Evolutionary conservation across 2,113 vertebrate species (phyloP).

Genomic region (Maccullochella peelii): DNA sequence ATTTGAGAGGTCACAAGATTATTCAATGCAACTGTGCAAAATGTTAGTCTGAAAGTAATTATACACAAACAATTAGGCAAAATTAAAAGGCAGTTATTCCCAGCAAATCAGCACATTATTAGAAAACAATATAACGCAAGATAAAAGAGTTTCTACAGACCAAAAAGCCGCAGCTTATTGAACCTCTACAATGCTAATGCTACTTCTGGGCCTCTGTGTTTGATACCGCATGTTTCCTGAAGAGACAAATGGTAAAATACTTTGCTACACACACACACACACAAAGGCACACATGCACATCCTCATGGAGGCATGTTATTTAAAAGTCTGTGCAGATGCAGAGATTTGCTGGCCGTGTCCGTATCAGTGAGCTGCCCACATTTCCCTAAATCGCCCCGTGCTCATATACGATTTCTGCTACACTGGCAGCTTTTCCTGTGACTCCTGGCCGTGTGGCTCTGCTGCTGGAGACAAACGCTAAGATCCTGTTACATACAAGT

Average conservation of each 20-base stretch:
- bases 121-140: too few species aligned
- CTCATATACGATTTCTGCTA: constrained; percentile 48
- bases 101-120: too few species aligned
- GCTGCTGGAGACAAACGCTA: constrained; percentile 1
- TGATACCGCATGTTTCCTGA: neutral
- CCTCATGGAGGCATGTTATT: neutral
- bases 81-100: too few species aligned
- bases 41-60: too few species aligned
- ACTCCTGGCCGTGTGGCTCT: neutral
- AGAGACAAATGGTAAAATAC: neutral
- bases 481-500: constrained; percentile 35
- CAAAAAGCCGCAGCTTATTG: too few species aligned
- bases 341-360: neutral
- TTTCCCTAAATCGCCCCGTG: neutral
- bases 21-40: too few species aligned
- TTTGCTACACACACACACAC: neutral
- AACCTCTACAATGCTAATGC: too few species aligned
- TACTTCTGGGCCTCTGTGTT: neutral
- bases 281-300: neutral
- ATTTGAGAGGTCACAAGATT: too few species aligned
- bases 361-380: constrained; percentile 6
- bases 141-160: too few species aligned
- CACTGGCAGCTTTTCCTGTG: constrained; percentile 28
- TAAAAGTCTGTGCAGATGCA: neutral
- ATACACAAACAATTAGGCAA: too few species aligned